phyloP scores from a whole-genome alignment of 2,797 vertebrate species.

The Megaceryle alcyon region DNA sequence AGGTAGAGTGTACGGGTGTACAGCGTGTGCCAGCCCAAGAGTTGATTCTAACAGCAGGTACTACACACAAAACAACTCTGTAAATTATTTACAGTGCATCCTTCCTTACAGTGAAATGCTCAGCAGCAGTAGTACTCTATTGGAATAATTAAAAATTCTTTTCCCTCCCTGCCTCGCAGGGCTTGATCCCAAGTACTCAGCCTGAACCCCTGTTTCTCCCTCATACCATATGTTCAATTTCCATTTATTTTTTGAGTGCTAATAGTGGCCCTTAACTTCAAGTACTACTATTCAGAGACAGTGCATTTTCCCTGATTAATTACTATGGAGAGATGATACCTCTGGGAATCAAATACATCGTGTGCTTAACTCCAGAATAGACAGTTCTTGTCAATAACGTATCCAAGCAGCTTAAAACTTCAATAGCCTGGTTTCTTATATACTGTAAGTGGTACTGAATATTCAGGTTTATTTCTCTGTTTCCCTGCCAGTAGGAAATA shows the following conservation, averaged over 20 bases:
- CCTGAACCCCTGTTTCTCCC: neutral
- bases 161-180: neutral
- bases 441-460: slow-evolving; percentile 13
- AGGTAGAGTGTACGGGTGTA: fast-evolving
- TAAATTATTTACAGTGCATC: neutral
- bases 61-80: neutral
- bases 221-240: neutral
- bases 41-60: neutral
- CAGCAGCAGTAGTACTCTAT: neutral
- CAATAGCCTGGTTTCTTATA: slow-evolving; percentile 31
- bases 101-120: neutral
- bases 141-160: neutral
- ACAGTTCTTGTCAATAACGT: slow-evolving; percentile 17
- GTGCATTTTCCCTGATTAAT: neutral
- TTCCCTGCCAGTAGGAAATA: slow-evolving; percentile 67
- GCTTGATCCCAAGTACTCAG: neutral
- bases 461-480: slow-evolving; percentile 57
- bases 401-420: neutral
- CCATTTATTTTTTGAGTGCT: neutral
- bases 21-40: neutral
- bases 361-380: slow-evolving; percentile 21
- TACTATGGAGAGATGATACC: slow-evolving; percentile 32
- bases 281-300: slow-evolving; percentile 5
- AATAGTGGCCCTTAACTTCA: slow-evolving; percentile 22
- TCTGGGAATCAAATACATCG: slow-evolving; percentile 22